Base-by-base conservation (phyloP, 2,113 vertebrate genomes). In the Muscicapa adusta region DNA sequence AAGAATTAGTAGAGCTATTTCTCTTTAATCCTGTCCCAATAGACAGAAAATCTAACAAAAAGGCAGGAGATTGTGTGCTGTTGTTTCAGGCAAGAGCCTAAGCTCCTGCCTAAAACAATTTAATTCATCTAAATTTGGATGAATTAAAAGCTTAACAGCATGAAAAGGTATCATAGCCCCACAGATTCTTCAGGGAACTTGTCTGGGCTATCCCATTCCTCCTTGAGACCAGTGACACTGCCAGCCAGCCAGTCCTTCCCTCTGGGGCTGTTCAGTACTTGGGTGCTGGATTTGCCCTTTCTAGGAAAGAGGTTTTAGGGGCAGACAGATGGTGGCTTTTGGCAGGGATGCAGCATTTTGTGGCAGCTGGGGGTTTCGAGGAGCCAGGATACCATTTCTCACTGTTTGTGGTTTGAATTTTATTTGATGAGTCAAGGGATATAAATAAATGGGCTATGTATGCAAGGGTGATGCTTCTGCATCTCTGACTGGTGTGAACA, bases 141-240 rank as follows among this genome's bases (percentile, higher is more conserved):
- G 96, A 97, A 96, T 97, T 95, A 97, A 97, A 96, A 96, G 97
- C 95, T 98, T 98, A 97, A 96, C 88, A 93, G 96, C 96, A 96
- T 95, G 94, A 20, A 89, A 86, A 65, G 61, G 89, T 80, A 63
- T 97, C 93, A 95, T 6, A 96, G 93, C 94, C 71, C 56, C 88
- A 66, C 91, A 50, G 78, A 96, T 95, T 91, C 92, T 88, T 85
- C 22, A 47, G 34, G 94, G 97, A 97, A 94, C 86, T 94, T 78
- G 79, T 60, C 75, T 54, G 91, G 66, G 38, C 54, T 92, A 51
- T 42, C 53, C 83, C 62, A 17, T 26, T 57, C 47, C 47, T 63
- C 34, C 45, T 25, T 19, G 79, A 85, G 75, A 43, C 53, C 24
- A 18, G 31, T 65, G 85, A 7, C 58, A n/a, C 50, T 72, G 77